Percentiles rank a stretch among this genome's conserved stretches.
phyloP scores from a whole-genome alignment of 1,140 invertebrate species.

The Heliconius nattereri region DNA sequence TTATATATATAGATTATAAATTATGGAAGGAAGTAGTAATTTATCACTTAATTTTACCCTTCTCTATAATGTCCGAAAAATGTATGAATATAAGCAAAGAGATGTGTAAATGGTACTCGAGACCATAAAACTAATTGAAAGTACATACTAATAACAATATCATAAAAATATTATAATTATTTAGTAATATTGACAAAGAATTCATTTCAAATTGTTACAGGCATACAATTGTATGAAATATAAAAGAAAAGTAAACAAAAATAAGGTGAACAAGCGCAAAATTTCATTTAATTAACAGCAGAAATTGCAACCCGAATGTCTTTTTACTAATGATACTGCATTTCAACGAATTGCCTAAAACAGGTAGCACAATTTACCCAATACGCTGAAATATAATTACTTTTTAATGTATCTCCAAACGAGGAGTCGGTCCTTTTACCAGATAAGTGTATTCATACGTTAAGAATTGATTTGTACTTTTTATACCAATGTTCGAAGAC shows the following conservation, averaged over 20 bases:
- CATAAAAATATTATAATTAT: too few species aligned
- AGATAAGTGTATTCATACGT: constrained; percentile 52
- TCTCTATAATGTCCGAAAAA: neutral
- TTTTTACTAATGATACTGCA: neutral
- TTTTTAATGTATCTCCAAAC: constrained; percentile 24
- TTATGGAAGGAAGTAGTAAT: neutral
- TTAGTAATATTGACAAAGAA: too few species aligned
- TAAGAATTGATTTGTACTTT: constrained; percentile 43
- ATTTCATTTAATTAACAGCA: neutral
- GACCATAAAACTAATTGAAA: too few species aligned
- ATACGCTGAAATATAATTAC: constrained; percentile 29
- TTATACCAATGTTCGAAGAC: constrained; percentile 40
- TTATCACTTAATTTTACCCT: neutral
- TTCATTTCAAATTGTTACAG: too few species aligned
- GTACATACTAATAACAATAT: too few species aligned
- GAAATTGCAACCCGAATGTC: neutral
- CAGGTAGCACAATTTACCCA: constrained; percentile 18
- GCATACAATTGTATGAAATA: too few species aligned
- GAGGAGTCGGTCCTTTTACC: constrained; percentile 41
- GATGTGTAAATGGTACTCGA: too few species aligned
- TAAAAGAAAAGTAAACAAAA: neutral
- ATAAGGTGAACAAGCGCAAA: neutral
- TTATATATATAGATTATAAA: too few species aligned
- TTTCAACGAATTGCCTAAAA: constrained; percentile 14
- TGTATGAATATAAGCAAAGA: neutral